Base-by-base conservation (phyloP, 2,888 invertebrate genomes). In the Campaea margaritaria region DNA sequence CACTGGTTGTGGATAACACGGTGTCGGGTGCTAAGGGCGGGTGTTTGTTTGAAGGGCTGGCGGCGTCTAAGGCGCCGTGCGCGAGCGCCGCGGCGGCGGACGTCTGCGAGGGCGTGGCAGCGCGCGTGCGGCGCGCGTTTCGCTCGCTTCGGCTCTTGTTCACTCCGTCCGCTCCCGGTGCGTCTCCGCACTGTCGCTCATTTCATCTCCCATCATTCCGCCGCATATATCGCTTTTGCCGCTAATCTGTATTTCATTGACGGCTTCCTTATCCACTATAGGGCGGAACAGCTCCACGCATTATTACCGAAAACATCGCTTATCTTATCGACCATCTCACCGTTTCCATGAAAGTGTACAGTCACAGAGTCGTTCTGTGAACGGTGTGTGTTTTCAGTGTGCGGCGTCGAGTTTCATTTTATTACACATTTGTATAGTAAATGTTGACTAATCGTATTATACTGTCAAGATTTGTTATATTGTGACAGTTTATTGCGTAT, bases 101-200 rank as follows among this genome's bases (percentile, higher is more conserved):
- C 31, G 31, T 31, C 31, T 68, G 73, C 65, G 76, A 70, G 58
- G 77, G 83, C 53, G 74, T 90, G 74, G 85, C 79, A 65, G 79
- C 81, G 74, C 87, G 89, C 65, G 74, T 91, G 69, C 87, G 87
- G 0, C 87, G 90, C 72, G 88, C 84, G 66, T 84, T 91, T 69
- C 85, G 86, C 70, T 81, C 87, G 65, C 85, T 90, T 65, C 83
- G 81, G 67, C 79, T 75, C 59, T 78, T 81, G 64, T 75, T 86
- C 70, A 73, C 79, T 58, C 78, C 83, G 68, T 72, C 73, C 69
- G 55, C 72, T 62, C 70, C 78, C 74, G 86, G 86, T 85, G 86
- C 85, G 86, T 85, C 67, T 62, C 64, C 72, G 81, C 79, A 76
- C 76, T 74, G 57, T 38, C 56, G 43, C 62, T 55, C 27, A 43